phyloP scores from a whole-genome alignment of 53 echinoderm and acorn worm genomes.

The Holothuria leucospilota region DNA sequence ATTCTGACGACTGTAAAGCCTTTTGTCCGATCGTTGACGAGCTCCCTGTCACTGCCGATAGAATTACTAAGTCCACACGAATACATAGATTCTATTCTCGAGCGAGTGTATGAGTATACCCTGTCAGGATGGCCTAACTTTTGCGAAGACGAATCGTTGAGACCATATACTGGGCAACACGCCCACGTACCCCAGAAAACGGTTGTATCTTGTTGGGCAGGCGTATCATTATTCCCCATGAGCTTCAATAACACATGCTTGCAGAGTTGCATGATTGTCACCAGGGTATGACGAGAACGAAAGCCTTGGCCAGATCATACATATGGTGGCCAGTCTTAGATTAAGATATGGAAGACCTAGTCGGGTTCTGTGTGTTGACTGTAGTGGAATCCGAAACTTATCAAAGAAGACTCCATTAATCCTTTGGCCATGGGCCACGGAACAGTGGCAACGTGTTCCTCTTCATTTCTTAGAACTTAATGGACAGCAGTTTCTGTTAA shows the following conservation, averaged over 20 bases:
- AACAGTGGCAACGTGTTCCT: constrained; percentile 22
- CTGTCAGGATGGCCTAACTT: constrained; percentile 7
- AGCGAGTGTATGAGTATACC: constrained; percentile 12
- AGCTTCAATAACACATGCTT: constrained; percentile 32
- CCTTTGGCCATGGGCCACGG: constrained; percentile 1
- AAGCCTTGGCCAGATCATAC: too few relatives aligned
- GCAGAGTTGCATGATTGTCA: constrained; percentile 1
- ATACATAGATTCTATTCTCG: neutral
- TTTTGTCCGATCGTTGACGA: neutral
- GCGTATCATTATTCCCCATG: constrained; percentile 12
- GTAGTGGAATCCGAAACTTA: too few relatives aligned
- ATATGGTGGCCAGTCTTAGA: too few relatives aligned
- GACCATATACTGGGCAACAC: neutral
- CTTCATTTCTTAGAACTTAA: constrained; percentile 48
- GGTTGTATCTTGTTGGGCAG: constrained; percentile 38
- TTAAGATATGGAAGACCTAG: too few relatives aligned
- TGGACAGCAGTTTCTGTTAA: constrained; percentile 20
- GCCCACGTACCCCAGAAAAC: neutral
- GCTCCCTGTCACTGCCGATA: constrained; percentile 33
- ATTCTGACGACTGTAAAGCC: constrained; percentile 1
- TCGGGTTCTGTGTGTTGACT: too few relatives aligned
- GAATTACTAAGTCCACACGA: neutral
- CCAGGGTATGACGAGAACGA: too few relatives aligned
- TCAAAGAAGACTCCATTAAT: too few relatives aligned
- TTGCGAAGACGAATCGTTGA: neutral